These are phyloP conservation scores for Pachyuromys duprasi DNA, from an alignment of 2,797 vertebrate species.

Conservation along the genomic window DNA sequence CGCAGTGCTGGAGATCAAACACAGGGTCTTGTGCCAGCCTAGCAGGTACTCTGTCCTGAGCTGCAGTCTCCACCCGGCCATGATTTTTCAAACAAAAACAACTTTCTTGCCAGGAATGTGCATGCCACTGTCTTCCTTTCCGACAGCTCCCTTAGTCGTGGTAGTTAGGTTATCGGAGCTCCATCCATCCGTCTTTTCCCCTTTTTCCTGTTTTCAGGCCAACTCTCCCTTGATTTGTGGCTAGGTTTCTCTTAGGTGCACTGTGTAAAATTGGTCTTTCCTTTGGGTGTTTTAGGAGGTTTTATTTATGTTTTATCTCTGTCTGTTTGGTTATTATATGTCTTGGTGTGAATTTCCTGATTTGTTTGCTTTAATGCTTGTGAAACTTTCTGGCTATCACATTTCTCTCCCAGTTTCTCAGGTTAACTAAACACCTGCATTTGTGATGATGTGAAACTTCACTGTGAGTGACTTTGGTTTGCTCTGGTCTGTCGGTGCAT, in stretches of 20 bases:
- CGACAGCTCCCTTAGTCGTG: neutral
- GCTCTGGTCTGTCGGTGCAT: neutral
- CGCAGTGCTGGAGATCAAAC: too few species aligned
- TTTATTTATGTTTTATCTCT: neutral
- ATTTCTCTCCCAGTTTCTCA: neutral
- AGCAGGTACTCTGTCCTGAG: too few species aligned
- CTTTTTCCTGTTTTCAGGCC: neutral
- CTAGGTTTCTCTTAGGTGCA: neutral
- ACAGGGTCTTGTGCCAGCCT: too few species aligned
- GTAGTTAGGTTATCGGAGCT: fast-evolving
- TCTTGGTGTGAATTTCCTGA: neutral
- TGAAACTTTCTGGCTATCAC: neutral
- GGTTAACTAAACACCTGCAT: neutral
- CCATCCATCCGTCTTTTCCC: too few species aligned
- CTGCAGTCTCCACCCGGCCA: too few species aligned
- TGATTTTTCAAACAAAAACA: too few species aligned
- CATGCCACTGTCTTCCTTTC: neutral
- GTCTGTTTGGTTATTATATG: neutral
- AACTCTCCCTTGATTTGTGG: too few species aligned
- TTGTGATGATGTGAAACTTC: too few species aligned
- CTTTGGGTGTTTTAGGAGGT: neutral
- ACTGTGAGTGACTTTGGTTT: neutral
- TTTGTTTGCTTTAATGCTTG: neutral
- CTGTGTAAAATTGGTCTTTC: neutral
- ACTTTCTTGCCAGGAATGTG: too few species aligned